Base-by-base conservation (phyloP, 2,113 vertebrate genomes). In the Rynchops niger region DNA sequence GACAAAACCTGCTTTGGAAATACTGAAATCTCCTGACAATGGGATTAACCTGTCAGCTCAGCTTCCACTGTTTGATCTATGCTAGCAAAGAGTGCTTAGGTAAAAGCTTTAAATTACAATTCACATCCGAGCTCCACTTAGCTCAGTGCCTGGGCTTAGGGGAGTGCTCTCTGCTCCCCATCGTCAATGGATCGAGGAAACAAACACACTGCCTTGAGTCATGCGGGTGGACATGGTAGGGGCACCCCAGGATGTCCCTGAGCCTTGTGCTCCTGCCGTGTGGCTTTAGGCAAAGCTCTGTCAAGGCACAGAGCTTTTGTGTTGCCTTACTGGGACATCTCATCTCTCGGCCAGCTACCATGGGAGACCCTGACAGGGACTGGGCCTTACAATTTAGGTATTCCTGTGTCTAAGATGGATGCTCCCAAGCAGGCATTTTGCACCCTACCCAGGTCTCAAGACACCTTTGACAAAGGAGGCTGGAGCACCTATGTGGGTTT, bases 181-280 rank as follows among this genome's bases (percentile, higher is more conserved):
- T 15, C 1, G 0, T 23, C 1, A 0, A 23, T 15, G 8, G 26
- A 23, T 0, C n/a, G 29, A 74, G 59, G 63, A 83, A 88, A 50
- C 4, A 82, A 85, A 58, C 29, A 17, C 1, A 1, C 9, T 73
- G 10, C 9, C 26, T 43, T 20, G 17, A 66, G 14, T 34, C 59
- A 34, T 9, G 9, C 55, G 38, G 29, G 20, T 47, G 56, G 47
- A 43, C 17, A 21, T 4, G 14, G 43, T 30, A 92, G 34, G 77
- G 26, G 9, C 12, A 25, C 13, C 34, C 26, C 25, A 32, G 22
- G 55, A n/a, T 4, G 6, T 42, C 26, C 29, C n/a, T 52, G 63
- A 81, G 50, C 27, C 15, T 61, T 36, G 23, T 38, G 43, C 34
- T 30, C 15, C 32, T 71, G 55, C 19, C 50, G 18, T 14, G 15